Base-by-base conservation (phyloP, 2,797 vertebrate species). In the Urocyon cinereoargenteus region DNA sequence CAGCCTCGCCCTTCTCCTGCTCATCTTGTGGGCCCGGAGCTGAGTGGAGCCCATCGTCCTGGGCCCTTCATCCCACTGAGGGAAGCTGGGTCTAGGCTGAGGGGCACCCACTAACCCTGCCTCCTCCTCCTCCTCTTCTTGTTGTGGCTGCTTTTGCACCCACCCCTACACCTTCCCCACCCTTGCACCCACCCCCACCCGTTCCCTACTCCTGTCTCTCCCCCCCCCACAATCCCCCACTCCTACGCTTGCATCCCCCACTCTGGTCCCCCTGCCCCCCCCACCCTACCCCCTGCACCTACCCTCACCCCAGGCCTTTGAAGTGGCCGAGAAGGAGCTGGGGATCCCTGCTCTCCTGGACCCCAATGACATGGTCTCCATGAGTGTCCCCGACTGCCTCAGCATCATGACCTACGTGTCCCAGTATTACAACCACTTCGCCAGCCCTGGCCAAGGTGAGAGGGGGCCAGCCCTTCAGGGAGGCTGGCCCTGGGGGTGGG, bases 361-460 rank as follows among this genome's bases (percentile, higher is more conserved):
- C 98, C 99, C 99, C 89, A 99, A 99, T 31, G 99, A 99, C 98
- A 99, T 99, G 99, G 99, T 99, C 97, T 99, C 99, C 92, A 99
- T 99, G 99, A 99, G 98, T 94, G 99, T 99, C 70, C 99, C 99
- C 0, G 99, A 99, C 98, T 99, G 99, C 82, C 99, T 99, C 81
- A 99, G 99, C 98, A 98, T 99, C 98, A 99, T 99, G 98, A 99
- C 99, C 81, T 99, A 99, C 0, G 99, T 99, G 94, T 99, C 99
- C 2, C 99, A 99, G 98, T 99, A 99, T 98, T 99, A 99, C 98
- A 99, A 99, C 99, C 99, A 99, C 98, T 99, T 99, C 97, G 99
- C 99, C 73, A 98, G 97, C 95, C 93, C 98, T 28, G 98, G 91
- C 95, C 98, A 98, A 98, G 99, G 99, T 99, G 95, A 98, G 99